phyloP scores from a whole-genome alignment of 2,113 vertebrate species.

The Circaetus gallicus region DNA sequence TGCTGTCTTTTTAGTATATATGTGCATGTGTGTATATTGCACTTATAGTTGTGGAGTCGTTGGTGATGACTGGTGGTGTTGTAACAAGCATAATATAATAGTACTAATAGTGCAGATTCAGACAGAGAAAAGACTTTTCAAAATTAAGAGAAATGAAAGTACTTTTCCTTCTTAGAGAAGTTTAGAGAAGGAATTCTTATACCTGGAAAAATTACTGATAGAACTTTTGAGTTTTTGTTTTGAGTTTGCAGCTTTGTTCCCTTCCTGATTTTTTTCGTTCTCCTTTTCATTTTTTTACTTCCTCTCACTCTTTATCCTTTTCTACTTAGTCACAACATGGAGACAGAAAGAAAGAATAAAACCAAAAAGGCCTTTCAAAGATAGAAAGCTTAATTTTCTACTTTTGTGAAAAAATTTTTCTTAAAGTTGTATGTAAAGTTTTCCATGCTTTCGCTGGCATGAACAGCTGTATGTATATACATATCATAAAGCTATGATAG shows the following conservation, averaged over 20 bases:
- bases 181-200: not conserved
- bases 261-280: not conserved
- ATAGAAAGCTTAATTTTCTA: not conserved
- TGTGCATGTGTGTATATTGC: not conserved
- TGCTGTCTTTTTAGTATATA: not conserved
- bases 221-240: not conserved
- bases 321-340: not conserved
- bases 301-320: not conserved
- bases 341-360: not conserved
- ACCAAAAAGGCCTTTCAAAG: not conserved
- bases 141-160: not conserved
- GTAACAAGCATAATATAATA: not conserved
- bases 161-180: not conserved
- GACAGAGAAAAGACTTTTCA: not conserved
- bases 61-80: not conserved
- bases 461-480: not conserved
- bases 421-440: not conserved
- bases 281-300: fast-evolving
- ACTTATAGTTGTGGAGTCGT: not conserved
- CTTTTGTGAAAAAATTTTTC: not conserved
- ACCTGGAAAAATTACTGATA: not conserved
- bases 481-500: not conserved
- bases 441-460: not conserved
- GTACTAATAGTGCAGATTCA: not conserved
- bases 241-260: not conserved